Conservation (phyloP, 2,797 vertebrate genomes). For the Saxicola maurus region DNA sequence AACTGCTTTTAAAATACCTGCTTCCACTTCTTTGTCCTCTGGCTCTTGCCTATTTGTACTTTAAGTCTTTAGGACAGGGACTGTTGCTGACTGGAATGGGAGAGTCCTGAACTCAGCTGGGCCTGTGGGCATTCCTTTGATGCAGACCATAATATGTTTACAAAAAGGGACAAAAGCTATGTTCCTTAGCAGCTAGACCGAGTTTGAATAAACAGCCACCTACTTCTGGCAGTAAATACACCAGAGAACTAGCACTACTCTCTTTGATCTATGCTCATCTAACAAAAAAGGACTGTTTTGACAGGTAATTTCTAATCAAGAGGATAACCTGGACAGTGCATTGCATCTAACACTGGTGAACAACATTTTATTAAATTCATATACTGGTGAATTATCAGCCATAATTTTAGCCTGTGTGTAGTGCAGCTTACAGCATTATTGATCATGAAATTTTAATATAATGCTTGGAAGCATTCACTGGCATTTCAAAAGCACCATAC, state of each 20-base stretch:
- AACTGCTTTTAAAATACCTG: not conserved
- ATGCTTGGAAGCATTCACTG: constrained; percentile 65
- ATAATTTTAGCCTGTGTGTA: constrained; percentile 53
- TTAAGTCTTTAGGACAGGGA: not conserved
- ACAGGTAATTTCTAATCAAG: constrained; percentile 58
- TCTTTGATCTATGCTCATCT: constrained; percentile 23
- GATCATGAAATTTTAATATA: constrained; percentile 78
- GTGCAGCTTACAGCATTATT: constrained; percentile 66
- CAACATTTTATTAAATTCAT: constrained; percentile 69
- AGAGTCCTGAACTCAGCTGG: not conserved
- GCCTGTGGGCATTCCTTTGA: not conserved
- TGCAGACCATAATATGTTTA: not conserved
- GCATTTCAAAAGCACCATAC: constrained; percentile 59
- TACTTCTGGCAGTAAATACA: constrained; percentile 35
- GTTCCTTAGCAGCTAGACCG: not conserved
- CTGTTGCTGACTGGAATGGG: not conserved
- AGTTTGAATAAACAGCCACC: constrained; percentile 24
- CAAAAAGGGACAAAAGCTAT: not conserved
- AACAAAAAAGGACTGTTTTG: constrained; percentile 45
- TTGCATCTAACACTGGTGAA: constrained; percentile 8
- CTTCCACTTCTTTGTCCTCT: not conserved
- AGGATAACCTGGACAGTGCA: constrained; percentile 29
- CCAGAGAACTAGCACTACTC: not conserved
- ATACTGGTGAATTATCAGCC: constrained; percentile 65
- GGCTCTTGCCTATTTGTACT: not conserved